Conservation (phyloP, 2,888 invertebrate species). For the Thecocarcelia acutangulata region DNA sequence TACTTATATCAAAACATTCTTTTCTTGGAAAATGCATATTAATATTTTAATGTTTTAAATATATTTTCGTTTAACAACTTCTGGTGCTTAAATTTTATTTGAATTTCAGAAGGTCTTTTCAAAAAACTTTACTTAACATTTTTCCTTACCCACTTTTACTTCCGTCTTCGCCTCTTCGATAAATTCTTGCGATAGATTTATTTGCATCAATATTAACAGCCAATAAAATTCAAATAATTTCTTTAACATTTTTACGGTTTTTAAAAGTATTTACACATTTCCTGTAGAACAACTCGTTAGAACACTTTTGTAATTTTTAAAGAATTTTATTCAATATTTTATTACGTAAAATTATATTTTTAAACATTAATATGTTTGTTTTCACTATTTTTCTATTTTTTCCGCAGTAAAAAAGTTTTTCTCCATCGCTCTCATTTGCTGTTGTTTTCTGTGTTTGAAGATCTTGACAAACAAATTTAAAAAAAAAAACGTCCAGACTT, state of each 20-base stretch:
- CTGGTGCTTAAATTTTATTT: not conserved
- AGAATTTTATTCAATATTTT: slow-evolving; percentile 27
- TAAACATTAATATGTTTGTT: slow-evolving; percentile 31
- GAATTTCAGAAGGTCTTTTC: too few species aligned
- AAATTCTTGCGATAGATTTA: slow-evolving; percentile 54
- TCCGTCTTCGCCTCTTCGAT: slow-evolving; percentile 70
- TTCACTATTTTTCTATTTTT: slow-evolving; percentile 37
- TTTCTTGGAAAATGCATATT: too few species aligned
- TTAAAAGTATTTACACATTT: slow-evolving; percentile 30
- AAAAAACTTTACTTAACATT: too few species aligned
- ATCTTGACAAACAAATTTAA: slow-evolving; percentile 61
- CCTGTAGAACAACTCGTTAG: slow-evolving; percentile 7
- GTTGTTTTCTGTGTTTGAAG: slow-evolving; percentile 32
- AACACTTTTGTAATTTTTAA: slow-evolving; percentile 25
- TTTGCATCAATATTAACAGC: slow-evolving; percentile 50
- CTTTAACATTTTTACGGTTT: slow-evolving; percentile 39
- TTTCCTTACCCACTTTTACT: slow-evolving; percentile 76
- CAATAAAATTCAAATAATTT: slow-evolving; percentile 57
- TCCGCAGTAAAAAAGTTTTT: slow-evolving; percentile 33
- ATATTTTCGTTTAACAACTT: too few species aligned
- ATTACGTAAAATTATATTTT: slow-evolving; percentile 63
- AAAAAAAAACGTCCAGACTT: slow-evolving; percentile 58
- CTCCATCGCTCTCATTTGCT: slow-evolving; percentile 54
- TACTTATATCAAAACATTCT: too few species aligned
- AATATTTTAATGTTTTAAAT: too few species aligned